phyloP scores from a whole-genome alignment of 2,888 invertebrate species.

The Lithophane semibrunnea region DNA sequence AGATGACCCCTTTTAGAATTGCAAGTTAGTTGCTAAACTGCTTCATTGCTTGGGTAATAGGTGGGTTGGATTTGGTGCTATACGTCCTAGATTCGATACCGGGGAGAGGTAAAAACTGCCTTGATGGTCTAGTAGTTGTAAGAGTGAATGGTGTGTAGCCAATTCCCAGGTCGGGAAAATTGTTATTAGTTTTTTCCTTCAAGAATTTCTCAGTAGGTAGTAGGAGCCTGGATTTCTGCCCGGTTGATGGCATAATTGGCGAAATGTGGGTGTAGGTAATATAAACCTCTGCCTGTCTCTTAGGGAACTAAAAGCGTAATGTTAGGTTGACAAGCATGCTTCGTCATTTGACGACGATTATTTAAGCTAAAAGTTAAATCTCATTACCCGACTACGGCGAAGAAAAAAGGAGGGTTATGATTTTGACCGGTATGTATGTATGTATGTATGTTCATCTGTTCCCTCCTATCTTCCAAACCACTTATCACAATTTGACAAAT shows the following conservation, averaged over 20 bases:
- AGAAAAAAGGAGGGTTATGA: too few relatives aligned
- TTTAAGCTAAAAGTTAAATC: too few relatives aligned
- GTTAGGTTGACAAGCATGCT: neutral
- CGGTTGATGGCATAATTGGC: neutral
- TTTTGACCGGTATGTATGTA: too few relatives aligned
- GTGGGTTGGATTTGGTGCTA: neutral
- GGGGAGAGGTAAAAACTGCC: neutral
- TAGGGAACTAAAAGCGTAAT: neutral
- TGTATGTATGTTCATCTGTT: too few relatives aligned
- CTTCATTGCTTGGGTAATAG: neutral
- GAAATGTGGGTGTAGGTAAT: neutral
- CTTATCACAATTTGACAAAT: too few relatives aligned
- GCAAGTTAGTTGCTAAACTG: constrained; percentile 20
- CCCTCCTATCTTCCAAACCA: too few relatives aligned
- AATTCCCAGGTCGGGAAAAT: neutral
- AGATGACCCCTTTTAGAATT: constrained; percentile 26
- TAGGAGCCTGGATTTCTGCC: neutral
- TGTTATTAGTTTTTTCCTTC: neutral
- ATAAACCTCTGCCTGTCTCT: neutral
- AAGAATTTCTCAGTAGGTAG: neutral
- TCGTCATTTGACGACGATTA: too few relatives aligned
- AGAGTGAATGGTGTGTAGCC: neutral
- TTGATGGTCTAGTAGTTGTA: neutral
- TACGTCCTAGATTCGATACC: neutral
- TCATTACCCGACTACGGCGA: too few relatives aligned